Evolutionary conservation across 2,113 vertebrate species (phyloP), one percentile per base, ranked within the genome.

Genomic region (Coryphaenoides rupestris): DNA sequence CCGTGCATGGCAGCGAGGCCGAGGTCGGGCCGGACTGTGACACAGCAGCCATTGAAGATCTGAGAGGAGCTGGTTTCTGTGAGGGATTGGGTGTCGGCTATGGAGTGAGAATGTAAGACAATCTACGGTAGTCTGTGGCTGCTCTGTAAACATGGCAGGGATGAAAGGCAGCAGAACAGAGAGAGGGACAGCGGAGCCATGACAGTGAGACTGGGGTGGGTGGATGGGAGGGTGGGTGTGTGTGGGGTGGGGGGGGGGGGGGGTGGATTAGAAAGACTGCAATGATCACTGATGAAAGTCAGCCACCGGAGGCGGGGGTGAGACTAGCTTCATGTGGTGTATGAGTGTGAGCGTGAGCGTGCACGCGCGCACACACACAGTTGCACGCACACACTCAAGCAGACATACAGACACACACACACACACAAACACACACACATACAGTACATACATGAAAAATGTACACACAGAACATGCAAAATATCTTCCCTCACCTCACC

Each of bases 261-360:
- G 84, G 53, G 77, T 78, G 88, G 89, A 89, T 90, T 89, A 89
- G 81, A 88, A 86, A 86, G 84, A 80, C 86, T 81, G 82, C 86
- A 89, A 86, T 89, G 86, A 89, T 80, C 89, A 87, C 76, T 89
- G 89, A 90, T 90, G 88, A 90, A 90, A 90, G 89, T 81, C 78
- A 77, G 78, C 79, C 80, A 88, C 86, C 84, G 82, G 86, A 87
- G 87, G 86, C 87, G 79, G 77, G 77, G 86, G 83, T 78, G 77
- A 87, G 84, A 86, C 86, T 80, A 81, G 76, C 80, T 79, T 78
- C 81, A 80, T 73, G 80, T 23, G 33, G 33, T 2, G 6, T 40
- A 69, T 68, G 72, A 76, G 72, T 54, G 6, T 40, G 70, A 69
- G 72, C 77, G 72, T 54, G 63, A 56, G 73, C 28, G 53, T 57